Evolutionary conservation across 2,888 invertebrate genomes (phyloP), one percentile per base, ranked within the genome.

Genomic region (Arge pagana): DNA sequence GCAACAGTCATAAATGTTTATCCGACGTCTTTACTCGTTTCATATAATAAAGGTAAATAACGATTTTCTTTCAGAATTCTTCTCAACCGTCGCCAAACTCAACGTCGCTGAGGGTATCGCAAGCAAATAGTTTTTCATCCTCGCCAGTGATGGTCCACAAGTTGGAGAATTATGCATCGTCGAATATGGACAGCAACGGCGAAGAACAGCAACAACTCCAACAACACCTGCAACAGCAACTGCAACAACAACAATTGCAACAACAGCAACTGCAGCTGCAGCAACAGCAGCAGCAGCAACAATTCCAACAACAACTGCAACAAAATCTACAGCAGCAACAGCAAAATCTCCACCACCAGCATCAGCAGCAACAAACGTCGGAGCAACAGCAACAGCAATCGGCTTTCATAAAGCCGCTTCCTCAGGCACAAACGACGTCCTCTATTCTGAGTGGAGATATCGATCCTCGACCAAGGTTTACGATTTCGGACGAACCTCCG

Each of bases 181-280:
- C 57, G 7, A 50, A 48, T 11, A 53, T 57, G 15, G 49, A 57
- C 33, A 53, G 36, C 50, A 54, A 50, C 45, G 55, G 37, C 30
- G 51, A 49, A 26, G 39, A 39, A 1, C 42, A 54, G 15, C 48
- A 55, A 10, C 59, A 62, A 33, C 53, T 60, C 21, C 54, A 56
- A 28, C 52, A 55, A 35, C 42, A 49, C 48, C 48, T 50, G 58
- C 55, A 62, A 49, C 64, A 68, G 52, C 43, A 41, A 37, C 26
- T 57, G 56, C 45, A 63, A 39, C 69, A 74, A 57, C 78, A 74
- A 53, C 78, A 77, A 62, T 71, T 77, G 48, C 77, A 78, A 62
- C 77, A 77, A 56, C 79, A 76, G 55, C 67, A 77, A 31, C 60
- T 77, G 19, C 77, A 77, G 59, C 77, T 76, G 19, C 66, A 77